Conservation (phyloP, 2,888 invertebrate genomes). For the Chaetogeoica ovagalla region DNA sequence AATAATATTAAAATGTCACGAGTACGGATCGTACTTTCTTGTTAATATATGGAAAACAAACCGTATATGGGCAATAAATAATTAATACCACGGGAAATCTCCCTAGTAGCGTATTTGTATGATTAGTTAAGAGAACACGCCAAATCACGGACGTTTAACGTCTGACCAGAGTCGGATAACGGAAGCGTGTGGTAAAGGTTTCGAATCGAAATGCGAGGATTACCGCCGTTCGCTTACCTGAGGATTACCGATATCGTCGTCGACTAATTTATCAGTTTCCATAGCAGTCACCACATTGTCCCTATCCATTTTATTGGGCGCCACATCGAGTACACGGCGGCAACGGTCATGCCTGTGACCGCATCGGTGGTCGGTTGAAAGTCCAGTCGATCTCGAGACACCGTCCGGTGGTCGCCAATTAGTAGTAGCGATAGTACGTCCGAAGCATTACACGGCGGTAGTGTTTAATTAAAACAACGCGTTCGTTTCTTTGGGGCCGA, state of each 20-base stretch:
- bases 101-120: too few relatives aligned
- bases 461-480: not conserved
- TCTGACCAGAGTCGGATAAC: too few relatives aligned
- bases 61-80: too few relatives aligned
- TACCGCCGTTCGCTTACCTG: constrained; percentile 62
- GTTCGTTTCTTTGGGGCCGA: not conserved
- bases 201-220: too few relatives aligned
- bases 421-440: not conserved
- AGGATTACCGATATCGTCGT: constrained; percentile 73
- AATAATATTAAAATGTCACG: too few relatives aligned
- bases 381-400: not conserved
- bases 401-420: not conserved
- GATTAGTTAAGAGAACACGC: too few relatives aligned
- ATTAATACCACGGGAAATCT: too few relatives aligned
- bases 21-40: too few relatives aligned
- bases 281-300: constrained; percentile 68
- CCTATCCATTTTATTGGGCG: constrained; percentile 50
- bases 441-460: not conserved
- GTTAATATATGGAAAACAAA: too few relatives aligned
- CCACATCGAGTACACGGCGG: constrained; percentile 26
- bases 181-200: too few relatives aligned
- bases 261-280: constrained; percentile 89
- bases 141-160: too few relatives aligned
- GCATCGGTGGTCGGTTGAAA: not conserved
- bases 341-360: constrained; percentile 29